Evolutionary conservation across 2,888 invertebrate species (phyloP).

Genomic region (Habrosyne pyritoides): DNA sequence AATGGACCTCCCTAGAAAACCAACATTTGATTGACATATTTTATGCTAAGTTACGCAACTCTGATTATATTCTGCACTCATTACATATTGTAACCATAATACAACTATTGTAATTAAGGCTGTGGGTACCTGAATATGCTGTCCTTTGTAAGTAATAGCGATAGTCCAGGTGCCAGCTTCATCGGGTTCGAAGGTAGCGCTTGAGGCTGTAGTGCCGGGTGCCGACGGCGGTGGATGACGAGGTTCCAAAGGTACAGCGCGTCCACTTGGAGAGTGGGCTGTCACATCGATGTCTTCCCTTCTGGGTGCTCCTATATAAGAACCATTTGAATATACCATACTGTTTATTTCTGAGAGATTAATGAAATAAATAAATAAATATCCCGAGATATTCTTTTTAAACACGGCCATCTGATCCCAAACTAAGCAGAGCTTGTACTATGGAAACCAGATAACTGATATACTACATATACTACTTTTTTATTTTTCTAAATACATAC

Average conservation of each 20-base stretch:
- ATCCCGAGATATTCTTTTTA: background rate
- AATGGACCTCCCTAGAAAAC: slow-evolving; percentile 94
- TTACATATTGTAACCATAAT: too few species aligned
- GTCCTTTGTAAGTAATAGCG: slow-evolving; percentile 96
- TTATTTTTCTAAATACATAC: too few species aligned
- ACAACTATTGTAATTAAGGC: too few species aligned
- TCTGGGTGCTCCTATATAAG: slow-evolving; percentile 86
- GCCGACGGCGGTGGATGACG: slow-evolving; percentile 90
- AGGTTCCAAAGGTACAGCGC: slow-evolving; percentile 83
- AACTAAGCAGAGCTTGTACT: too few species aligned
- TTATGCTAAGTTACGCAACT: too few species aligned
- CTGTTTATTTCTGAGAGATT: too few species aligned
- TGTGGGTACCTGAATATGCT: slow-evolving; percentile 91
- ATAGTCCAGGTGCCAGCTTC: slow-evolving; percentile 99
- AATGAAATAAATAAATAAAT: too few species aligned
- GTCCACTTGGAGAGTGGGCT: slow-evolving; percentile 95
- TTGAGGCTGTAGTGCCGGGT: slow-evolving; percentile 91
- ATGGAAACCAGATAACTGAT: too few species aligned
- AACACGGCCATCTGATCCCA: too few species aligned
- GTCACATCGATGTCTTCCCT: slow-evolving; percentile 95
- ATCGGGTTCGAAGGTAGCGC: slow-evolving; percentile 98
- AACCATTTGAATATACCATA: slow-evolving; percentile 2
- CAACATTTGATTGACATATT: background rate
- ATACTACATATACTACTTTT: too few species aligned
- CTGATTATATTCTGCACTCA: too few species aligned